Conservation (phyloP, 2,888 invertebrate genomes). For the Operophtera brumata region DNA sequence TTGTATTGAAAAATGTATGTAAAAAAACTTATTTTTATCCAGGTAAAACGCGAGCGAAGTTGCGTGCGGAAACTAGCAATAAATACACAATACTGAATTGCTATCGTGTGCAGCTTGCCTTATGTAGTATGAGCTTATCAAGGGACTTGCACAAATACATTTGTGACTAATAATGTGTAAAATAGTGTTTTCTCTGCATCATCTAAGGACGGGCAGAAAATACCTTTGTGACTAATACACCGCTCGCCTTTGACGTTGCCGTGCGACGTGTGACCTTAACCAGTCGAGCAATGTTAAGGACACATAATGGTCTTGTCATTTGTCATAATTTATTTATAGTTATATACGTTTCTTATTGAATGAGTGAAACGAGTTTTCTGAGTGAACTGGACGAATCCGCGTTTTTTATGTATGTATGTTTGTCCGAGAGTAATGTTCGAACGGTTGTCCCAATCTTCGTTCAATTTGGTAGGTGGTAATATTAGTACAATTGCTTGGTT, state of each 20-base stretch:
- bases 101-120: background rate
- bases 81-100: too few species aligned
- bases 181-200: background rate
- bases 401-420: too few species aligned
- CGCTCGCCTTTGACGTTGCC: constrained; percentile 2
- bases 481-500: too few species aligned
- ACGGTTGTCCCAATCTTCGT: too few species aligned
- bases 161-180: background rate
- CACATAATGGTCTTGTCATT: background rate
- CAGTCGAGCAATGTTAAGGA: constrained; percentile 18
- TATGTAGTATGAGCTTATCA: background rate
- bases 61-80: too few species aligned
- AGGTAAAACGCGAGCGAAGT: too few species aligned
- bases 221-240: constrained; percentile 17
- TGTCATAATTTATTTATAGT: background rate
- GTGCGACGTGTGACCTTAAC: constrained; percentile 9
- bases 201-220: constrained; percentile 4
- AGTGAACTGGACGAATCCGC: too few species aligned
- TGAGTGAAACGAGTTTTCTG: too few species aligned
- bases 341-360: background rate
- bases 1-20: too few species aligned
- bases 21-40: too few species aligned
- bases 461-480: too few species aligned
- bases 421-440: too few species aligned
- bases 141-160: background rate